Conservation (phyloP, 2,113 vertebrate species). For the Protobothrops flavoviridis region DNA sequence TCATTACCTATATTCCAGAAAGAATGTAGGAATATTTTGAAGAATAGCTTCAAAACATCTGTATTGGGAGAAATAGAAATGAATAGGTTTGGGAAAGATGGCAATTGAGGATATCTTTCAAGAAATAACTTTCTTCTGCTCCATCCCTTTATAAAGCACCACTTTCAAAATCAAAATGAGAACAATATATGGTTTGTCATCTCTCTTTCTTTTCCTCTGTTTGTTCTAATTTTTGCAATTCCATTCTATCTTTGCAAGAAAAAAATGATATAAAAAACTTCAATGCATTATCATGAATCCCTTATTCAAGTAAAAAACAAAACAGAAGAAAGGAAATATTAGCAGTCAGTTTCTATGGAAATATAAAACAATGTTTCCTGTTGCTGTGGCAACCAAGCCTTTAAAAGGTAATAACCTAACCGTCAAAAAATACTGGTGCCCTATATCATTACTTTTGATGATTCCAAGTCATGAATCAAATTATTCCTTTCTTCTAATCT, state of each 20-base stretch:
- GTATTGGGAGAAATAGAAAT: neutral
- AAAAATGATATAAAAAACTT: constrained; percentile 8
- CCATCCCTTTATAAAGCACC: neutral
- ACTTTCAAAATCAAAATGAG: neutral
- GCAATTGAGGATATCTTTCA: neutral
- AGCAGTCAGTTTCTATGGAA: constrained; percentile 58
- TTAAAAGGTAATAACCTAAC: constrained; percentile 59
- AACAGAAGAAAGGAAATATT: constrained; percentile 34
- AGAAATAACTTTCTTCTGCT: neutral
- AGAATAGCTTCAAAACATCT: neutral
- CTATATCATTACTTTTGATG: constrained; percentile 5
- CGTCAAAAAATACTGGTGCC: constrained; percentile 26
- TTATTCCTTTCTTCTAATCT: neutral
- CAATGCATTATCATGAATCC: neutral
- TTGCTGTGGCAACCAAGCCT: constrained; percentile 62
- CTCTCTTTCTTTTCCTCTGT: neutral
- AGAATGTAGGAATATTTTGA: neutral
- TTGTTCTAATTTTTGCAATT: constrained; percentile 22
- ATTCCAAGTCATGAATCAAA: constrained; percentile 17
- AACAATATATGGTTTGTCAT: neutral
- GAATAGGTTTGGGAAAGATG: neutral
- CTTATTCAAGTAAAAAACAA: neutral
- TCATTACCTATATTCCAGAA: neutral
- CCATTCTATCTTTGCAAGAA: constrained; percentile 33
- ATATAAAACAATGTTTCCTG: constrained; percentile 49